Conservation (phyloP, 2,113 vertebrate genomes). For the Triplophysa tibetana region DNA sequence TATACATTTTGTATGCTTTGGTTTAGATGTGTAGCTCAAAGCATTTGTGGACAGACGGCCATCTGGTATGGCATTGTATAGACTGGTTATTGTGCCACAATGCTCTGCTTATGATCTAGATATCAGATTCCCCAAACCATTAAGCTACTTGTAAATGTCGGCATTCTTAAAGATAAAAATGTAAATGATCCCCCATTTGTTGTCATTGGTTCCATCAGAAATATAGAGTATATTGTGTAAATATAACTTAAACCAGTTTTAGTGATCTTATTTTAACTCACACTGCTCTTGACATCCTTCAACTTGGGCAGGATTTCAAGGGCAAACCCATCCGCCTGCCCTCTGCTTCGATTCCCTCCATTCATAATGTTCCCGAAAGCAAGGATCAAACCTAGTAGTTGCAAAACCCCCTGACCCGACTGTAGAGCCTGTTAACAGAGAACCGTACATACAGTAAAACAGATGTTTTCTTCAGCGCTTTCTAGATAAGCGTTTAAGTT, state of each 20-base stretch:
- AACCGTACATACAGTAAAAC: conserved; percentile 41
- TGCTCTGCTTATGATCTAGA: background rate
- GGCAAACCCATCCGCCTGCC: conserved; percentile 93
- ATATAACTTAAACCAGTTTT: background rate
- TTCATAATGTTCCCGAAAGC: conserved; percentile 98
- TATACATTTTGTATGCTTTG: background rate
- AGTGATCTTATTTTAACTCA: conserved; percentile 72
- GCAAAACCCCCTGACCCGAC: conserved; percentile 79
- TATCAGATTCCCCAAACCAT: background rate
- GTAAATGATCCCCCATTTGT: no score
- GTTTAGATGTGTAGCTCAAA: conserved; percentile 7
- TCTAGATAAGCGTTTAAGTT: conserved; percentile 3
- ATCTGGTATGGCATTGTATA: background rate
- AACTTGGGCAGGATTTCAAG: conserved; percentile 94
- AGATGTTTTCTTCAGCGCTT: conserved; percentile 17
- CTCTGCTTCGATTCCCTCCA: conserved; percentile 90
- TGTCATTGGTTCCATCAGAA: no score
- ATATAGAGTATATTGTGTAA: no score
- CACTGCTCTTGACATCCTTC: conserved; percentile 96
- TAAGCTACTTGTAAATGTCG: background rate
- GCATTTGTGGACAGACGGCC: background rate
- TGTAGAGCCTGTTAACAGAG: conserved; percentile 75
- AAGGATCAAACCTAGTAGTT: conserved; percentile 87
- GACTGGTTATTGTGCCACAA: background rate
- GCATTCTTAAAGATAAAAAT: no score